A percentile compares a stretch with the other conserved stretches of the same genome.
phyloP scores from a whole-genome alignment of 2,888 invertebrate genomes.

The Belgica antarctica region DNA sequence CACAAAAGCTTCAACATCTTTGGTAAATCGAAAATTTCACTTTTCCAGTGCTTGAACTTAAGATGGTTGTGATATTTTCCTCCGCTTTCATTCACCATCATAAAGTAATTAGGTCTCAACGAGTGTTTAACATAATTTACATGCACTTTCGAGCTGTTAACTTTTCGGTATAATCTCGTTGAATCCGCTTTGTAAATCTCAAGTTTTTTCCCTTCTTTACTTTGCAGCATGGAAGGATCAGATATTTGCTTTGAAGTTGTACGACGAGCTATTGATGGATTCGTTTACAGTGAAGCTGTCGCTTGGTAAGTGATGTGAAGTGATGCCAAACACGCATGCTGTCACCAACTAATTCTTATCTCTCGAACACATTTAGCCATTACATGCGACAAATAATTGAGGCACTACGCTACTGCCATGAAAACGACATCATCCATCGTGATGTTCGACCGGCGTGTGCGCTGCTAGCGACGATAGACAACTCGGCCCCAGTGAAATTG shows the following conservation, averaged over 20 bases:
- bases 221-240: conserved; percentile 92
- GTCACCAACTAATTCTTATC: neutral
- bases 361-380: conserved; percentile 66
- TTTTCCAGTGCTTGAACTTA: no score
- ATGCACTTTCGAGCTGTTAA: no score
- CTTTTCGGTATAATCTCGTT: no score
- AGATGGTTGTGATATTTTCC: no score
- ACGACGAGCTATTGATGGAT: conserved; percentile 90
- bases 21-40: no score
- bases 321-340: conserved; percentile 20
- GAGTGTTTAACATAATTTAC: no score
- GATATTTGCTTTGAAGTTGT: conserved; percentile 98
- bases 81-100: no score
- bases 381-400: conserved; percentile 98
- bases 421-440: conserved; percentile 95
- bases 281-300: conserved; percentile 98
- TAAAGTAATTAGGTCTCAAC: no score
- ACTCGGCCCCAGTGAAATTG: conserved; percentile 96
- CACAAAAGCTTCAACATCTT: no score
- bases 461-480: conserved; percentile 91
- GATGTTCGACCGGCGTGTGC: conserved; percentile 98
- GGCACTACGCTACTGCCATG: conserved; percentile 95
- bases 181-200: no score
- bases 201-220: no score
- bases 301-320: conserved; percentile 79